Conservation (phyloP, 1,140 invertebrate genomes). For the Tribolium madens region DNA sequence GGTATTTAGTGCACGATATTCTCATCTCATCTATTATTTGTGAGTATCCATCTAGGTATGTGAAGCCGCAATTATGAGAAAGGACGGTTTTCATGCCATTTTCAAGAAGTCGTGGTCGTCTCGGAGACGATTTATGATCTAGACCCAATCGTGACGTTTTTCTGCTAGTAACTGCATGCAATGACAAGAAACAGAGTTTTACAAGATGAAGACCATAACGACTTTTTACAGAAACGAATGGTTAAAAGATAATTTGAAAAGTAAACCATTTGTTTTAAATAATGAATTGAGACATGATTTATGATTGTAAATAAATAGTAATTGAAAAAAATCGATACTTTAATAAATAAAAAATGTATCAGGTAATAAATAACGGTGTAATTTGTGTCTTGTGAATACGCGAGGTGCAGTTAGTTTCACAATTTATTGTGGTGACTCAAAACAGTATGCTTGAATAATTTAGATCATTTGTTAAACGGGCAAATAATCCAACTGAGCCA, state of each 20-base stretch:
- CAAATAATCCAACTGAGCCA: slow-evolving; percentile 19
- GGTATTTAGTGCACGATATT: neutral
- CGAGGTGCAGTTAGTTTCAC: neutral
- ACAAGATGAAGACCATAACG: neutral
- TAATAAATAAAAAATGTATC: neutral
- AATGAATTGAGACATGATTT: neutral
- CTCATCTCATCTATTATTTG: neutral
- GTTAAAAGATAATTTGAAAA: too few species aligned
- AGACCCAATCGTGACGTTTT: slow-evolving; percentile 8
- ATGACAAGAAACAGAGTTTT: slow-evolving; percentile 3
- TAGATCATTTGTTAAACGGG: slow-evolving; percentile 32
- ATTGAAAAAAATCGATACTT: neutral
- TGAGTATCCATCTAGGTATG: neutral
- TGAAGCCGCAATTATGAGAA: neutral
- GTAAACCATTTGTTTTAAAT: too few species aligned
- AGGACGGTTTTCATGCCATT: neutral
- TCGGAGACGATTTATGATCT: neutral
- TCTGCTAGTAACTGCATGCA: slow-evolving; percentile 1
- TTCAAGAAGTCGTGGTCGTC: slow-evolving; percentile 12
- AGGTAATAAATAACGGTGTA: slow-evolving; percentile 4
- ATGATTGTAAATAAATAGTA: neutral
- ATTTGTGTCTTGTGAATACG: neutral
- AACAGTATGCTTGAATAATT: slow-evolving; percentile 18
- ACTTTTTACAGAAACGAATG: neutral
- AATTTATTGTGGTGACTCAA: slow-evolving; percentile 21